These are phyloP conservation scores for Serrognathus titanus DNA, from an alignment of 2,888 invertebrate species.

Conservation along the genomic window DNA sequence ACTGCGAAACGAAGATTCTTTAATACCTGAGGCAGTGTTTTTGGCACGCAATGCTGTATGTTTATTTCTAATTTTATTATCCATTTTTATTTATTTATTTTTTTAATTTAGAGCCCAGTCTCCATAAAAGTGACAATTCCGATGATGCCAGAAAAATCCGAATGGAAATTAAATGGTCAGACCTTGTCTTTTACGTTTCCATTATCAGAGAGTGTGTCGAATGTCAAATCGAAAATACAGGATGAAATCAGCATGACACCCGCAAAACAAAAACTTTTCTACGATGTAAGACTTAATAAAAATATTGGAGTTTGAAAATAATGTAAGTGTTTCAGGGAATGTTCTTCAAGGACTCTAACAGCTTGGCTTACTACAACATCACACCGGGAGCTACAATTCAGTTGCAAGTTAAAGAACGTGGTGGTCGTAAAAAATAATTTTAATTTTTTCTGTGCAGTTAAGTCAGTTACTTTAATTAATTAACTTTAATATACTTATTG, in stretches of 20 bases:
- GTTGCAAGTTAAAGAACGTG: slow-evolving; percentile 93
- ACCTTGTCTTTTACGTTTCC: slow-evolving; percentile 73
- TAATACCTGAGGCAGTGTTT: slow-evolving; percentile 86
- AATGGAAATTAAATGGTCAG: slow-evolving; percentile 95
- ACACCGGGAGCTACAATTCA: slow-evolving; percentile 78
- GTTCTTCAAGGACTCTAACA: slow-evolving; percentile 96
- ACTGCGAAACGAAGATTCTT: slow-evolving; percentile 84
- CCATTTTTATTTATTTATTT: slow-evolving; percentile 5
- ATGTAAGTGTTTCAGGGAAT: slow-evolving; percentile 67
- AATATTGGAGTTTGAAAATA: background rate
- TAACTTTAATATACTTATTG: no score
- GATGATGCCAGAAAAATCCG: slow-evolving; percentile 79
- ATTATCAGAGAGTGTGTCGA: slow-evolving; percentile 73
- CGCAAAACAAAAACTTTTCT: slow-evolving; percentile 94
- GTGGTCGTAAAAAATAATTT: slow-evolving; percentile 90
- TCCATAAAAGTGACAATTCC: slow-evolving; percentile 82
- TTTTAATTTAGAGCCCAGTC: slow-evolving; percentile 63
- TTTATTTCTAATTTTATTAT: slow-evolving; percentile 1
- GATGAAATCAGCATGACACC: slow-evolving; percentile 89
- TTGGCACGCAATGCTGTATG: slow-evolving; percentile 62
- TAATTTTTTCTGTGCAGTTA: no score
- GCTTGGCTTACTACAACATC: slow-evolving; percentile 94
- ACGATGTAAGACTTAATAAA: slow-evolving; percentile 63
- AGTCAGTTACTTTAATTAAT: no score
- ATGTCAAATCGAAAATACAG: slow-evolving; percentile 82